phyloP scores from a whole-genome alignment of 2,113 vertebrate genomes.

The Halcyon senegalensis region DNA sequence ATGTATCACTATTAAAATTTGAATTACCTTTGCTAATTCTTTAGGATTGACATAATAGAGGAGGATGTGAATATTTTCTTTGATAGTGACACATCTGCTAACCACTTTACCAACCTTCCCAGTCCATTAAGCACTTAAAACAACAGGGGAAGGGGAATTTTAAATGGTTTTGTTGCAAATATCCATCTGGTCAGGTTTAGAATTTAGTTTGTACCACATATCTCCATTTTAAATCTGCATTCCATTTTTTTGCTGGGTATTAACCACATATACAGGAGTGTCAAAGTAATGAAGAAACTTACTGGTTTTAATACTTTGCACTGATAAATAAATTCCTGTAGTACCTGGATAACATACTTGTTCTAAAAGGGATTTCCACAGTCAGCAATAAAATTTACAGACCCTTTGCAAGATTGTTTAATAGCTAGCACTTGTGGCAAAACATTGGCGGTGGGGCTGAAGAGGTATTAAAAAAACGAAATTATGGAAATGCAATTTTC shows the following conservation, averaged over 20 bases:
- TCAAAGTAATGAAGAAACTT: neutral
- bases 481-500: neutral
- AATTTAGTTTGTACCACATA: neutral
- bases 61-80: neutral
- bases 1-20: neutral
- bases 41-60: neutral
- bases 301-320: neutral
- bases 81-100: neutral
- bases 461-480: neutral
- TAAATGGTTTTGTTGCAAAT: neutral
- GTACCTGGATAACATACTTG: neutral
- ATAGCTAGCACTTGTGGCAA: neutral
- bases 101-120: neutral
- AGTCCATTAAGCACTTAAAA: neutral
- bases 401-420: neutral
- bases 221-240: neutral
- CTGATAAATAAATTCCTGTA: neutral
- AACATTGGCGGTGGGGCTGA: neutral
- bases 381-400: neutral
- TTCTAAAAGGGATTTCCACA: neutral
- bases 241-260: neutral
- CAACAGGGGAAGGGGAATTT: neutral
- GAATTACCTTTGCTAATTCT: neutral
- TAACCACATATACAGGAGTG: neutral
- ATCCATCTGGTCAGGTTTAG: neutral